phyloP scores from a whole-genome alignment of 1,140 invertebrate genomes.

The Spodoptera litura region DNA sequence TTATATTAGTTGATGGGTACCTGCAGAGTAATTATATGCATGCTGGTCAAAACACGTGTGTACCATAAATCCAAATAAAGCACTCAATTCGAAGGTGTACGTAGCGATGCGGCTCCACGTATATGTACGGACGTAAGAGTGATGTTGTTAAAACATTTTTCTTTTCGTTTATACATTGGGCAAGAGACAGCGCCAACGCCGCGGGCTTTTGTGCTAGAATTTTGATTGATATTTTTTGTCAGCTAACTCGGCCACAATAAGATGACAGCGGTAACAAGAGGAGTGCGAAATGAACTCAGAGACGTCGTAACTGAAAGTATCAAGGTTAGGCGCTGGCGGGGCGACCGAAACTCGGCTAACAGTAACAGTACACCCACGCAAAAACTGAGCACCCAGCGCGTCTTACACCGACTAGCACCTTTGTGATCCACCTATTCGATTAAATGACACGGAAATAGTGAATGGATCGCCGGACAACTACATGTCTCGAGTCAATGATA shows the following conservation, averaged over 20 bases:
- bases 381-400: constrained; percentile 73
- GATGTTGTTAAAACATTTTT: constrained; percentile 63
- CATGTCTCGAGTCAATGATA: constrained; percentile 57
- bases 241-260: constrained; percentile 82
- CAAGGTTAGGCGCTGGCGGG: constrained; percentile 81
- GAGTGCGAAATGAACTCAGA: constrained; percentile 83
- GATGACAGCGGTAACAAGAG: constrained; percentile 82
- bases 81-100: constrained; percentile 51
- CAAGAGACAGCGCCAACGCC: constrained; percentile 72
- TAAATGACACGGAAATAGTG: constrained; percentile 77
- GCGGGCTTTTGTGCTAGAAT: constrained; percentile 84
- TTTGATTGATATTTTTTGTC: constrained; percentile 86
- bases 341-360: constrained; percentile 81
- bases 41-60: constrained; percentile 49
- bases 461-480: constrained; percentile 67
- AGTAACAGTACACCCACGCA: constrained; percentile 80
- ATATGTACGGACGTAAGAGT: constrained; percentile 48
- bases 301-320: constrained; percentile 84
- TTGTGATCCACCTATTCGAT: constrained; percentile 76
- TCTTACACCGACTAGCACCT: constrained; percentile 71
- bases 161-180: constrained; percentile 62
- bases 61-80: constrained; percentile 62
- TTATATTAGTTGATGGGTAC: constrained; percentile 44
- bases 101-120: constrained; percentile 46
- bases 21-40: constrained; percentile 47